These are phyloP conservation scores for Agrochola macilenta DNA, from an alignment of 2,888 invertebrate genomes.

Conservation along the genomic window DNA sequence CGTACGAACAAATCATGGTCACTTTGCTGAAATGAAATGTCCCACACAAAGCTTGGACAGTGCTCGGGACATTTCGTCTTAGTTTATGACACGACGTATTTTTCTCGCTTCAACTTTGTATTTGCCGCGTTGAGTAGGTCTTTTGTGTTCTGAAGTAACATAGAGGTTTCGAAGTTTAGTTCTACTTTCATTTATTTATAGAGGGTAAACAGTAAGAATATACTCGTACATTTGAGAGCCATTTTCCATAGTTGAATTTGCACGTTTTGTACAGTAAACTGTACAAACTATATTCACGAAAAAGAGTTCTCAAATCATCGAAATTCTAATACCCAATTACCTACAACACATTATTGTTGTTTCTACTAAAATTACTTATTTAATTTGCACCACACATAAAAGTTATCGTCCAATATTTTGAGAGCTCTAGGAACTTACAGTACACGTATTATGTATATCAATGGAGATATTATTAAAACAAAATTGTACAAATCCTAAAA, in stretches of 20 bases:
- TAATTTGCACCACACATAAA: not conserved
- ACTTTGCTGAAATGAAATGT: slow-evolving; percentile 63
- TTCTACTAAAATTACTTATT: not conserved
- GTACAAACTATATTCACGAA: not conserved
- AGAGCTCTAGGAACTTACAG: not conserved
- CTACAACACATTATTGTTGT: not conserved
- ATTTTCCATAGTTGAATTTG: not conserved
- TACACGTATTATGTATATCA: not conserved
- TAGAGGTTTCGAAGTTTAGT: slow-evolving; percentile 7
- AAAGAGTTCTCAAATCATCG: not conserved
- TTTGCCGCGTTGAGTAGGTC: slow-evolving; percentile 35
- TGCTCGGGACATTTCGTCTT: slow-evolving; percentile 58
- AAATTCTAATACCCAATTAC: not conserved
- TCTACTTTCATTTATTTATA: slow-evolving; percentile 14
- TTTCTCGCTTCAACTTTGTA: slow-evolving; percentile 54
- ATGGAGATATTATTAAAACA: not conserved
- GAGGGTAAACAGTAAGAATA: not conserved
- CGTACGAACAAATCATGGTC: slow-evolving; percentile 63
- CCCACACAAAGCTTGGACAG: slow-evolving; percentile 53
- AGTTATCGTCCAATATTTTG: not conserved
- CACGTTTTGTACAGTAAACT: not conserved
- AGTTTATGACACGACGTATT: slow-evolving; percentile 56
- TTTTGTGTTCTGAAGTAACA: slow-evolving; percentile 41
- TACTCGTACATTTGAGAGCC: not conserved
- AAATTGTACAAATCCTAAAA: not conserved